A percentile compares a stretch with the other conserved stretches of the same genome.
Conservation (phyloP, 2,888 invertebrate species). For the Orthosia gracilis region DNA sequence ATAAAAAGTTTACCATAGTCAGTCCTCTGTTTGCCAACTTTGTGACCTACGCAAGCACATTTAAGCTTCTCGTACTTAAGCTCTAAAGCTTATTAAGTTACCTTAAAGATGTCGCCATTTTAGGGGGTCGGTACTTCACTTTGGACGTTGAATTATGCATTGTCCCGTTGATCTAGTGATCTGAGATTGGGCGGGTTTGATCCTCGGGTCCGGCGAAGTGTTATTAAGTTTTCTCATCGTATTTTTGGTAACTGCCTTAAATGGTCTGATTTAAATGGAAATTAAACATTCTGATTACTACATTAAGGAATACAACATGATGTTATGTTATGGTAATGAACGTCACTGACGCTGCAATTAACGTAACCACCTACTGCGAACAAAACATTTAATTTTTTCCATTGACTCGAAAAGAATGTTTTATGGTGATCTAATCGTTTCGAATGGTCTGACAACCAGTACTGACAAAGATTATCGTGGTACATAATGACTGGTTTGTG, state of each 20-base stretch:
- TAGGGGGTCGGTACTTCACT: conserved; percentile 17
- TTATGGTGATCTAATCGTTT: too few species aligned
- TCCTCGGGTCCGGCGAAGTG: background rate
- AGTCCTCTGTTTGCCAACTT: conserved; percentile 38
- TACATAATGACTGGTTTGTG: too few species aligned
- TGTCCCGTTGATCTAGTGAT: conserved; percentile 28
- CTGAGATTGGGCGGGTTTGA: background rate
- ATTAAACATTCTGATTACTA: background rate
- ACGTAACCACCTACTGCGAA: too few species aligned
- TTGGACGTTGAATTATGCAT: conserved; percentile 26
- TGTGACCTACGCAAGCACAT: conserved; percentile 50
- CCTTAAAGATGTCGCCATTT: conserved; percentile 59
- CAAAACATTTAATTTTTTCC: too few species aligned
- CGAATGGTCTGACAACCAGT: too few species aligned
- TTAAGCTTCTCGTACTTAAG: conserved; percentile 46
- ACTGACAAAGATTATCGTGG: too few species aligned
- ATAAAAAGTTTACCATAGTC: conserved; percentile 34
- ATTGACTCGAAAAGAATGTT: too few species aligned
- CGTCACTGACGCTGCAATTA: too few species aligned
- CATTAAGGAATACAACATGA: too few species aligned
- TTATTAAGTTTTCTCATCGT: background rate
- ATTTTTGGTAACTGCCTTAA: too few species aligned
- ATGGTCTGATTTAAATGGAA: too few species aligned
- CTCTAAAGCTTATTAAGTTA: conserved; percentile 62
- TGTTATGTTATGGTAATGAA: background rate